Evolutionary conservation across 2,113 vertebrate species (phyloP), one percentile per base, ranked within the genome.

Genomic region (Oreotragus oreotragus): DNA sequence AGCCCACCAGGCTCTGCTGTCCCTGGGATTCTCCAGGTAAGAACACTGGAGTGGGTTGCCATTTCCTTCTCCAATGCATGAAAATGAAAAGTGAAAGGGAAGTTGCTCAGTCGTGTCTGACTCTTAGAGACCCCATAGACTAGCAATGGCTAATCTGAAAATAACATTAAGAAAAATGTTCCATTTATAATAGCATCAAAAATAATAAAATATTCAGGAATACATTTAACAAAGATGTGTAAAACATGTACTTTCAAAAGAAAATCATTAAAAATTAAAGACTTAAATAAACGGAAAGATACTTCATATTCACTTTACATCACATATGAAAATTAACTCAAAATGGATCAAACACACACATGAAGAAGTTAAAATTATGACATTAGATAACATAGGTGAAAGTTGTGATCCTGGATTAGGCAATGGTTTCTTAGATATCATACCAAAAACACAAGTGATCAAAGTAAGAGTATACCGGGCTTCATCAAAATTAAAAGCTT

Each of bases 101-200:
- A 60, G 27, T 60, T 2, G 0, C 5, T 60, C 2, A 60, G 5
- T 60, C 28, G 28, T 6, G 2, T 6, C 58, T 14, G 12, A 60
- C 58, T 60, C 58, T 60, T 60, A 30, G 13, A 0, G 5, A 60
- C 27, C 28, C 27, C 58, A 62, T 62, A 28, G 58, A 6, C 55
- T 73, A 73, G 39, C 70, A 43, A 43, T 76, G 70, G 10, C 13
- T 10, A 76, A 76, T 43, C 39, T 43, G 23, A 76, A 43, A 43
- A 76, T 43, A 43, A 43, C 39, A 45, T 76, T 76, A 43, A 76
- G 39, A 76, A 76, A 43, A 76, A 39, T 43, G 21, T 43, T 76
- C 39, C 1, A 6, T 43, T 43, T 73, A 23, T 43, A 51, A 16
- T 15, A 51, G 43, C 43, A 43, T 43, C 43, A 43, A 43, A 43